Evolutionary conservation across 2,113 vertebrate genomes (phyloP).

Genomic region (Meleagris gallopavo): DNA sequence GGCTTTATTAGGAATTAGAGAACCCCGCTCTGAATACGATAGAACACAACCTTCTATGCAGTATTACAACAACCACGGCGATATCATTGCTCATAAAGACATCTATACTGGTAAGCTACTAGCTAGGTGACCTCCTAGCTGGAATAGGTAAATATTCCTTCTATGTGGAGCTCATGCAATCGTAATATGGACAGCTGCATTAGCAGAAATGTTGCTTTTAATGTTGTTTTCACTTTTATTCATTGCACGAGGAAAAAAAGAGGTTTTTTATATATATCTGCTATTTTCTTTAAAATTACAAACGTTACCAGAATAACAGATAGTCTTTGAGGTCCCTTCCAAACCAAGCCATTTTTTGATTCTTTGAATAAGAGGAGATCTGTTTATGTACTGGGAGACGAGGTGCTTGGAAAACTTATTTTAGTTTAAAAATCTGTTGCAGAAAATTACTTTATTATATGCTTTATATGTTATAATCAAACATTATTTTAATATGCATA

Average conservation of each 20-base stretch:
- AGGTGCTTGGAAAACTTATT: background rate
- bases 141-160: background rate
- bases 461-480: background rate
- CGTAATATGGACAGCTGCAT: background rate
- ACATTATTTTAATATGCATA: background rate
- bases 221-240: background rate
- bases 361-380: background rate
- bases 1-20: constrained; percentile 91
- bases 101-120: constrained; percentile 88
- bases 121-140: background rate
- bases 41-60: constrained; percentile 94
- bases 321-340: no score
- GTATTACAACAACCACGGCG: constrained; percentile 95
- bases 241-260: background rate
- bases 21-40: constrained; percentile 91
- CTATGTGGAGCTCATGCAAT: background rate
- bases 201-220: background rate
- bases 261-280: background rate
- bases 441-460: background rate
- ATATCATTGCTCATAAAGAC: constrained; percentile 88
- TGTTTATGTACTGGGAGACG: background rate
- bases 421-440: background rate
- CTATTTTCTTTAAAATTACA: background rate
- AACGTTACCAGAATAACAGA: background rate
- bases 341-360: no score